Percentiles rank a stretch among this genome's conserved stretches.
Evolutionary conservation across 2,113 vertebrate genomes (phyloP).

Genomic region (Melanocharis versteri): DNA sequence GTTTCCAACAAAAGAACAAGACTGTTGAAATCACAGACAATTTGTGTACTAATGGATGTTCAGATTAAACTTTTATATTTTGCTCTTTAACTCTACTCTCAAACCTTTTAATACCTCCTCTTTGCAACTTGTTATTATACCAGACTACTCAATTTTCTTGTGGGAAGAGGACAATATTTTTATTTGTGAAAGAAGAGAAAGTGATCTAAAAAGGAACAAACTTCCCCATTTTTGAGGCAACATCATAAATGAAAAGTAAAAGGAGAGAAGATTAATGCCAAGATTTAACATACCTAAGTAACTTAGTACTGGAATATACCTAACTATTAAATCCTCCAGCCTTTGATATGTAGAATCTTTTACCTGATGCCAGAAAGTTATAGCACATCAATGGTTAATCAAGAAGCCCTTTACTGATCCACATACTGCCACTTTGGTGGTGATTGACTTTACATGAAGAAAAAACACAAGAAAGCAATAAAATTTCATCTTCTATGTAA

Average conservation of each 20-base stretch:
- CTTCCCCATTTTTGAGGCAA: background rate
- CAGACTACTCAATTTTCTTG: background rate
- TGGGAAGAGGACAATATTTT: background rate
- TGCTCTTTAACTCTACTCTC: background rate
- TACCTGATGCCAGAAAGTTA: background rate
- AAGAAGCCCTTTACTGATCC: constrained; percentile 38
- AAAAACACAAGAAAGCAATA: constrained; percentile 3
- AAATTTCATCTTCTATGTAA: background rate
- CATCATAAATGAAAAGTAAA: background rate
- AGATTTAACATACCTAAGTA: background rate
- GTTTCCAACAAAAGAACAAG: background rate
- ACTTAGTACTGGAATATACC: background rate
- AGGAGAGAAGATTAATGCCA: background rate
- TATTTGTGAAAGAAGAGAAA: background rate
- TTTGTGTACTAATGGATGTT: background rate
- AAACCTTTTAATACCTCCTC: background rate
- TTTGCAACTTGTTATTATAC: background rate
- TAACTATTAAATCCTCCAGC: background rate
- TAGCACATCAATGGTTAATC: background rate
- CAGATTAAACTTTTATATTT: background rate
- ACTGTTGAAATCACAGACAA: background rate
- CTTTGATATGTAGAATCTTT: background rate
- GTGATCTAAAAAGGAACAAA: background rate
- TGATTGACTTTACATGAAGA: background rate
- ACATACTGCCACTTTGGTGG: constrained; percentile 20